These are phyloP conservation scores for Pachypanchax playfairii DNA, from an alignment of 2,113 vertebrate species.

Conservation along the genomic window DNA sequence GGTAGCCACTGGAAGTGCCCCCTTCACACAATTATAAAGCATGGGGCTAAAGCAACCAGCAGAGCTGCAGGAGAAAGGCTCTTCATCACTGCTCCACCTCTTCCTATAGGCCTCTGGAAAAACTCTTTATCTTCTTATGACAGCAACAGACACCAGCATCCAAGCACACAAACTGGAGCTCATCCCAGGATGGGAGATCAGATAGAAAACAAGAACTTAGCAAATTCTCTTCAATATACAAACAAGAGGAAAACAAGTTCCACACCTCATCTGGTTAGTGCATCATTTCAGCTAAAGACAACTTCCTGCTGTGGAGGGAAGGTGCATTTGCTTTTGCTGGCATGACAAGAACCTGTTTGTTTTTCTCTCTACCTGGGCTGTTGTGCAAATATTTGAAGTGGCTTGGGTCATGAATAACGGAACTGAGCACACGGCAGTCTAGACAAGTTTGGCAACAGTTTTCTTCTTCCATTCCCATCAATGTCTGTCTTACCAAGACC, in stretches of 20 bases:
- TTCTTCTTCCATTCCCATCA: conserved; percentile 69
- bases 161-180: conserved; percentile 79
- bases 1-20: conserved; percentile 75
- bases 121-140: conserved; percentile 81
- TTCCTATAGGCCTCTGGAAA: conserved; percentile 69
- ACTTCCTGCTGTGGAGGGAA: conserved; percentile 35
- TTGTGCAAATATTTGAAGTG: conserved; percentile 66
- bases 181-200: conserved; percentile 56
- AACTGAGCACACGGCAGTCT: conserved; percentile 50
- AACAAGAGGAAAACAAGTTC: conserved; percentile 24
- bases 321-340: conserved; percentile 29
- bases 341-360: conserved; percentile 44
- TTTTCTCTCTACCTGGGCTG: conserved; percentile 29
- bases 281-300: conserved; percentile 27
- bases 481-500: conserved; percentile 62
- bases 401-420: conserved; percentile 55
- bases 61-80: conserved; percentile 74
- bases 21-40: conserved; percentile 82
- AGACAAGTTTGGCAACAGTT: conserved; percentile 68
- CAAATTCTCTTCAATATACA: conserved; percentile 23
- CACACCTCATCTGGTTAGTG: conserved; percentile 34
- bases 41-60: conserved; percentile 73
- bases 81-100: conserved; percentile 75
- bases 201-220: conserved; percentile 20
- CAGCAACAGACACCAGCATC: conserved; percentile 72